Percentiles rank a stretch among this genome's conserved stretches.
Conservation (phyloP, 2,797 vertebrate species). For the Psittacula echo region DNA sequence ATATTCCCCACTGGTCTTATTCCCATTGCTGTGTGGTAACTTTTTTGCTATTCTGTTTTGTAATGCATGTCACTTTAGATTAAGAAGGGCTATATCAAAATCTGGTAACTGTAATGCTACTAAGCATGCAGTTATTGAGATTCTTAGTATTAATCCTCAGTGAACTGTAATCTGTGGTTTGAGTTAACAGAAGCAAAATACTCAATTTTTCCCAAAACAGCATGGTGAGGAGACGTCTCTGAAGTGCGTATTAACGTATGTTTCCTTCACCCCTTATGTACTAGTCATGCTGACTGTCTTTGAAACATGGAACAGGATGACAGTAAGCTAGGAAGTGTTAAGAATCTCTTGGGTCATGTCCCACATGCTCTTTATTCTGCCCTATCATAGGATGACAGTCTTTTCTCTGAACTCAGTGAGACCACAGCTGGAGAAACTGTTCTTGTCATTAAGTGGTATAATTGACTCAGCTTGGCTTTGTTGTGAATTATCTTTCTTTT, state of each 20-base stretch:
- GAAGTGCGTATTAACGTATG: neutral
- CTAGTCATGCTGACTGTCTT: neutral
- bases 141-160: neutral
- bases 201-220: neutral
- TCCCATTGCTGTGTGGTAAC: neutral
- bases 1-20: neutral
- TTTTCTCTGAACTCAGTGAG: neutral
- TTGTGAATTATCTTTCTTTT: neutral
- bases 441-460: neutral
- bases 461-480: neutral
- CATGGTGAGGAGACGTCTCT: neutral
- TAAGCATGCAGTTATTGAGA: neutral
- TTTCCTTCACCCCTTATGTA: neutral
- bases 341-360: neutral
- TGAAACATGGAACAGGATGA: neutral
- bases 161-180: neutral
- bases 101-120: neutral
- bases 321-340: neutral
- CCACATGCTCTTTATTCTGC: neutral
- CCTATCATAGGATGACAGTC: rapidly evolving
- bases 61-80: neutral
- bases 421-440: neutral
- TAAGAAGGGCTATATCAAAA: neutral
- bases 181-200: neutral
- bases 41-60: neutral